Evolutionary conservation across 2,888 invertebrate genomes (phyloP).

Genomic region (Mongoloraphidia duomilia): DNA sequence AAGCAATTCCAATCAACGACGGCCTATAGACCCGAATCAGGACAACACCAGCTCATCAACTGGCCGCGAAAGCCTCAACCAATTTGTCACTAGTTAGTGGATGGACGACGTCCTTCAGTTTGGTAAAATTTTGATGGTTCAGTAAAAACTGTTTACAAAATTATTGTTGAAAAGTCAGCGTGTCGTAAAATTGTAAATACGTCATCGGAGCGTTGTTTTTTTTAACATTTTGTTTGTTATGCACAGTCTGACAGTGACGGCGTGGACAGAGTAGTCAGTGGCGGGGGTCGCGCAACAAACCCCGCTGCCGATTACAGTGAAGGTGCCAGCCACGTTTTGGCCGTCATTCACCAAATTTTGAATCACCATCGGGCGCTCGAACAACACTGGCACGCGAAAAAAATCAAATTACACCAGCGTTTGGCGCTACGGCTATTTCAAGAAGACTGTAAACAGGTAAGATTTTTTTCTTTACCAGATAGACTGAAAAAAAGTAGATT

Average conservation of each 20-base stretch:
- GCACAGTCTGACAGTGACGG: constrained; percentile 5
- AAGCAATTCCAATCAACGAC: too few relatives aligned
- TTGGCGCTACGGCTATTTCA: constrained; percentile 86
- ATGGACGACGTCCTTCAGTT: too few relatives aligned
- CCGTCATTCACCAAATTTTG: constrained; percentile 91
- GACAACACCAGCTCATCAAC: too few relatives aligned
- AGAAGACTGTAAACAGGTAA: constrained; percentile 90
- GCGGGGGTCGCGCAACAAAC: constrained; percentile 56
- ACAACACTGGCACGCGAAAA: constrained; percentile 87
- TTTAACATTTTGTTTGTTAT: neutral
- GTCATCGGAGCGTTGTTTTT: too few relatives aligned
- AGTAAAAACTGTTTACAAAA: too few relatives aligned
- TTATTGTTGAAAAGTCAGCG: too few relatives aligned
- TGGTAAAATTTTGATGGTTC: too few relatives aligned
- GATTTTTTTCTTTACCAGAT: constrained; percentile 2
- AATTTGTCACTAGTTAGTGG: too few relatives aligned
- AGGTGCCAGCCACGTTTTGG: constrained; percentile 90
- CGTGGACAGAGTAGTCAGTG: constrained; percentile 32
- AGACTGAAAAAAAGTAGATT: neutral
- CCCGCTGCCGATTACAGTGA: constrained; percentile 93
- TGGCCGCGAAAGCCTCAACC: too few relatives aligned
- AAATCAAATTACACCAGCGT: constrained; percentile 88
- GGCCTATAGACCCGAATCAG: too few relatives aligned
- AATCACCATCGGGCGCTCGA: constrained; percentile 89
- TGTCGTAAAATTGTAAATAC: too few relatives aligned